Evolutionary conservation across 2,797 vertebrate genomes (phyloP).

Genomic region (Lates japonicus): DNA sequence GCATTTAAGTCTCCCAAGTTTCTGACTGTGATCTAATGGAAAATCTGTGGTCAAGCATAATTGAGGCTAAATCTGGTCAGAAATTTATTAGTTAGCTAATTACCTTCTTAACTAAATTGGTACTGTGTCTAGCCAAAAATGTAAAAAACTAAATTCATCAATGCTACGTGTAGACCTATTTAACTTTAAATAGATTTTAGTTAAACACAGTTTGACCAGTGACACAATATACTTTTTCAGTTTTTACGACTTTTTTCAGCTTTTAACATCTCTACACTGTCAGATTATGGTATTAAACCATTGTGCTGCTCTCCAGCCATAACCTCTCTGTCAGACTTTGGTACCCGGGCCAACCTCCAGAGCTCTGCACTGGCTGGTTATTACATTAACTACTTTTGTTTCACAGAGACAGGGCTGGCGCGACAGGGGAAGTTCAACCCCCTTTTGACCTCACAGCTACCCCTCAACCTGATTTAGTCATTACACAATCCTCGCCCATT

Average conservation of each 20-base stretch:
- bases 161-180: too few relatives aligned
- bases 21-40: conserved; percentile 8
- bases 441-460: conserved; percentile 62
- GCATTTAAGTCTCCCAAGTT: background rate
- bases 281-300: too few relatives aligned
- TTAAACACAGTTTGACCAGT: too few relatives aligned
- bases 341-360: conserved; percentile 1
- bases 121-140: background rate
- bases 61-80: background rate
- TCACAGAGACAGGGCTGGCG: conserved; percentile 53
- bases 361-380: conserved; percentile 45
- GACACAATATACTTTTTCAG: too few relatives aligned
- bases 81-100: conserved; percentile 1
- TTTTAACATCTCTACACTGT: too few relatives aligned
- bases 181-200: too few relatives aligned
- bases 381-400: conserved; percentile 67
- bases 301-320: too few relatives aligned
- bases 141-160: background rate
- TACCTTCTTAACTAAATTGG: conserved; percentile 6
- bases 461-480: conserved; percentile 65
- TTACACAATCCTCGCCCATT: conserved; percentile 44
- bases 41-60: conserved; percentile 5
- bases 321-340: conserved; percentile 39
- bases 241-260: too few relatives aligned
- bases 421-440: conserved; percentile 41